Evolutionary conservation across 2,888 invertebrate genomes (phyloP).

Genomic region (Tenthredo amoena): DNA sequence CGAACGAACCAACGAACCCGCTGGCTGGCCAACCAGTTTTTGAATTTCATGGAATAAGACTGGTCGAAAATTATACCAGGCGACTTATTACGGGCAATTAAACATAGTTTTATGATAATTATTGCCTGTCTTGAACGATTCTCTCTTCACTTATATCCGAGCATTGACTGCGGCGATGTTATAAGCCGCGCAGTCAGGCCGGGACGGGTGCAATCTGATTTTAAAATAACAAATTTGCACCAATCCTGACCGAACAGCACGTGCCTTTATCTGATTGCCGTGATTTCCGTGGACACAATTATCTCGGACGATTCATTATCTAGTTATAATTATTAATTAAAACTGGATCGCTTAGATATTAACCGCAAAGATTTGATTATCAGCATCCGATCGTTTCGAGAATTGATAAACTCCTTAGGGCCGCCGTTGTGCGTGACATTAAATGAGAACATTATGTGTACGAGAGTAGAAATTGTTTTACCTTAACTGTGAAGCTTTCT

Average conservation of each 20-base stretch:
- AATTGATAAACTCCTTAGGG: conserved; percentile 4
- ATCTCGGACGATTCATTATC: not conserved
- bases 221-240: conserved; percentile 77
- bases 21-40: conserved; percentile 48
- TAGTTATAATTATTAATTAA: conserved; percentile 9
- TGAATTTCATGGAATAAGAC: conserved; percentile 45
- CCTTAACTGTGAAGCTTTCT: not conserved
- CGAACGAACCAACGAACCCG: not conserved
- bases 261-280: not conserved
- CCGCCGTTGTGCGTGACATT: not conserved
- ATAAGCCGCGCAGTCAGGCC: conserved; percentile 75
- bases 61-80: not conserved
- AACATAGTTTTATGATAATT: conserved; percentile 19
- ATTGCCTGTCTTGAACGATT: conserved; percentile 20
- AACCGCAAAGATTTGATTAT: conserved; percentile 32
- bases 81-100: conserved; percentile 26
- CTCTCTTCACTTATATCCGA: not conserved
- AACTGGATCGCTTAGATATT: not conserved
- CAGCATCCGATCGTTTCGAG: conserved; percentile 3
- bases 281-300: not conserved
- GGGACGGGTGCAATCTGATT: conserved; percentile 80
- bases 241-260: conserved; percentile 75
- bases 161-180: not conserved
- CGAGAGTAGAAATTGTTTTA: not conserved
- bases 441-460: not conserved